A percentile compares a stretch with the other conserved stretches of the same genome.
phyloP scores from a whole-genome alignment of 2,113 vertebrate genomes.

The Myrmecobius fasciatus region DNA sequence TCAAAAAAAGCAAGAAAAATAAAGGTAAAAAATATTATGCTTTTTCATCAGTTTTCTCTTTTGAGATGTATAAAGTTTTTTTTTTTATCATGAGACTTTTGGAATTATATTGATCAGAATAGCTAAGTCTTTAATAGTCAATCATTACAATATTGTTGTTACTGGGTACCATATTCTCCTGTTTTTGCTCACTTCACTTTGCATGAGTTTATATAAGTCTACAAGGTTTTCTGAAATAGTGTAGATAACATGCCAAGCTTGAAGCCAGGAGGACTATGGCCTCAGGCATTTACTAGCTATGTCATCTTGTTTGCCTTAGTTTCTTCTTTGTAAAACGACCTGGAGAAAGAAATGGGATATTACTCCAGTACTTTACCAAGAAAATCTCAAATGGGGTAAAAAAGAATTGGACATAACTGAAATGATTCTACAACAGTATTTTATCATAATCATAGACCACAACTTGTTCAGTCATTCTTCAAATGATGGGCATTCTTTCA shows the following conservation, averaged over 20 bases:
- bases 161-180: background rate
- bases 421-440: too few relatives aligned
- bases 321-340: background rate
- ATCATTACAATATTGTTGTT: background rate
- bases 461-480: too few relatives aligned
- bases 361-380: background rate
- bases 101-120: background rate
- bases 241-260: background rate
- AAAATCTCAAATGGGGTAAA: too few relatives aligned
- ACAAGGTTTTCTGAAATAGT: background rate
- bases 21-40: background rate
- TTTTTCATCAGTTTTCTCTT: background rate
- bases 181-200: background rate
- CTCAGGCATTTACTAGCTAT: background rate
- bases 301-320: background rate
- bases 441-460: too few relatives aligned
- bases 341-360: background rate
- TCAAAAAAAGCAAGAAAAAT: background rate
- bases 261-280: background rate
- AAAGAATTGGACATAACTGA: too few relatives aligned
- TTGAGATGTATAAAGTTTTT: background rate
- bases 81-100: background rate
- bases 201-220: background rate
- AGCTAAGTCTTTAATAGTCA: background rate
- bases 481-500: too few relatives aligned